Percentiles rank a stretch among this genome's conserved stretches.
Conservation (phyloP, 2,113 vertebrate genomes). For the Notarius quadriscutis region DNA sequence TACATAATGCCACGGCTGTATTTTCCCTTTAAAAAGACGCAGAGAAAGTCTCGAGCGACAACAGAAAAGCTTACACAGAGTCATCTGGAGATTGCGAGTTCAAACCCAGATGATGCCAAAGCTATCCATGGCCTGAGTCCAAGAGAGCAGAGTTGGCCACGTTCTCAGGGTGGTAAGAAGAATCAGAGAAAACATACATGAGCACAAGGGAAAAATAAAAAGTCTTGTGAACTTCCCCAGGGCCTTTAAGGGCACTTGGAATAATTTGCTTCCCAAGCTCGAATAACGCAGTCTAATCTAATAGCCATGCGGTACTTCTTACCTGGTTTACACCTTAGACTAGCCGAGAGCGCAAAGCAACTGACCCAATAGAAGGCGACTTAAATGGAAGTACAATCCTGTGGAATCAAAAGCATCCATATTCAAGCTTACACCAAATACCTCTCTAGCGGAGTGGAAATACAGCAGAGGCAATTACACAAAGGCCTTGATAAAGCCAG, state of each 20-base stretch:
- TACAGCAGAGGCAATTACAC: not conserved
- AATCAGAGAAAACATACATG: constrained; percentile 11
- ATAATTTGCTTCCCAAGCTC: not conserved
- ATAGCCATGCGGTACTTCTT: not conserved
- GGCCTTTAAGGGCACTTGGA: not conserved
- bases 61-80: not conserved
- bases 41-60: not conserved
- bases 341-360: not conserved
- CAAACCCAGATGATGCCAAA: not conserved
- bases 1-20: not conserved
- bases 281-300: not conserved
- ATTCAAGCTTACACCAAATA: constrained; percentile 22
- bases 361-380: not conserved
- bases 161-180: not conserved
- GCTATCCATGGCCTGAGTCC: not conserved
- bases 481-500: not conserved
- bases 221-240: not conserved
- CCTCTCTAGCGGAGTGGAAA: not conserved
- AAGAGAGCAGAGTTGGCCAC: not conserved
- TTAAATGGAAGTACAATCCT: not conserved
- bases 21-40: not conserved
- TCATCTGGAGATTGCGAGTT: not conserved
- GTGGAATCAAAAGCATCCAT: constrained; percentile 11
- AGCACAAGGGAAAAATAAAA: not conserved
- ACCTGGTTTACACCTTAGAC: not conserved